A percentile compares a stretch with the other conserved stretches of the same genome.
Conservation (phyloP, 2,113 vertebrate species). For the Hypanus sabinus region DNA sequence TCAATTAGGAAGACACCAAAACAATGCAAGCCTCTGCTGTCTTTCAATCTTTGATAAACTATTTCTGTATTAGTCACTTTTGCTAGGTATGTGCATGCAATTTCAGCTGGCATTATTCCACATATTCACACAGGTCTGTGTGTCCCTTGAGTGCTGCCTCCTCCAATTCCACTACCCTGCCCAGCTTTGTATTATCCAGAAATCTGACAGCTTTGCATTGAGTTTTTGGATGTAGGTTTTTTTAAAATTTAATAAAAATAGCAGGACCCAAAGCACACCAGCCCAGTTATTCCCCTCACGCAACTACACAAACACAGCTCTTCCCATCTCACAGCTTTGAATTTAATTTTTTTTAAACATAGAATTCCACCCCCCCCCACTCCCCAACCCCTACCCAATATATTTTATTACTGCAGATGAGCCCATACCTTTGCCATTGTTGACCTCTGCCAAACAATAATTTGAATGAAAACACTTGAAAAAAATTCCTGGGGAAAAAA, state of each 20-base stretch:
- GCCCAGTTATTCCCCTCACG: background rate
- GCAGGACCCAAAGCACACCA: background rate
- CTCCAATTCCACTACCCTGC: conserved; percentile 17
- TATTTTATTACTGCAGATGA: background rate
- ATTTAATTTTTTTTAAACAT: background rate
- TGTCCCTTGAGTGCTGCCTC: background rate
- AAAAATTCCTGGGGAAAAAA: background rate
- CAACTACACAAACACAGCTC: background rate
- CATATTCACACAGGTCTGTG: background rate
- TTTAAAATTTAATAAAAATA: background rate
- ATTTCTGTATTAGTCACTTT: background rate
- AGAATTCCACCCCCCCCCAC: too few species aligned
- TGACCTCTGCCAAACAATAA: background rate
- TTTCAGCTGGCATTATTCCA: background rate
- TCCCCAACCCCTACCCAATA: too few species aligned
- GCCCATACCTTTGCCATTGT: background rate
- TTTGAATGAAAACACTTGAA: too few species aligned
- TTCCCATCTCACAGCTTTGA: background rate
- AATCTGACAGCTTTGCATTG: background rate
- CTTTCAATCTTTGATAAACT: background rate
- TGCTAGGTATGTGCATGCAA: background rate
- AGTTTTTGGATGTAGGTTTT: conserved; percentile 7
- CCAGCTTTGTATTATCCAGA: background rate
- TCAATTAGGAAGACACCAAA: background rate
- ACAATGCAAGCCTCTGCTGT: background rate